Base-by-base conservation (phyloP, 2,888 invertebrate genomes). In the Ethmia dodecea region DNA sequence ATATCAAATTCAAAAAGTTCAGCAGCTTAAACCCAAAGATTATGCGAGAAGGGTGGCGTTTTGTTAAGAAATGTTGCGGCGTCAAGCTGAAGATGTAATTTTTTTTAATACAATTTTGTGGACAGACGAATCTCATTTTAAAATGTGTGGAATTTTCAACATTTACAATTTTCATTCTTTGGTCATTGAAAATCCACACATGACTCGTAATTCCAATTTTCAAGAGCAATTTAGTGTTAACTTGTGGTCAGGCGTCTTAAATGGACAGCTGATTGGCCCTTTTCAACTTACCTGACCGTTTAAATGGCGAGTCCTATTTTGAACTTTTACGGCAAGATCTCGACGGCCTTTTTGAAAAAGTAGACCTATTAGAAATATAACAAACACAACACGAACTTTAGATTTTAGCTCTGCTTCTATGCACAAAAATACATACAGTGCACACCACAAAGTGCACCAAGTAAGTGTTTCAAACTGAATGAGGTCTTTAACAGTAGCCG, bases 41-140 rank as follows among this genome's bases (percentile, higher is more conserved):
- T 33, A 30, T 29, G 38, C 42, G 22, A 38, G 30, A 37, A 37
- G 37, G 16, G 25, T 43, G 28, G 28, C 34, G 20, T 43, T 45
- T 30, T 43, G 39, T 38, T 13, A 24, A 11, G 36, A 36, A 36
- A 36, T 36, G 31, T 31, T 36, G 31, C 24, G 36, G 27, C 31
- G 36, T 26, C 25, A 36, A 16, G 31, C 14, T 26, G 24, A 36
- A 15, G 18, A 36, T 13, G 12, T 10, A 3, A 13, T 13, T 26
- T 31, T 26, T 31, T 36, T 36, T 11, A 16, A 36, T 5, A 36
- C 2, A 4, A 27, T 31, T 26, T 36, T 36, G 27, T 36, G 36
- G 36, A 36, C 31, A 6, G 36, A 36, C 18, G 30, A 35, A 13
- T 31, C 30, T 13, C 35, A 35, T 30, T 35, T 31, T 24, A 35